Evolutionary conservation across 2,888 invertebrate species (phyloP).

Genomic region (Pheosia tremula): DNA sequence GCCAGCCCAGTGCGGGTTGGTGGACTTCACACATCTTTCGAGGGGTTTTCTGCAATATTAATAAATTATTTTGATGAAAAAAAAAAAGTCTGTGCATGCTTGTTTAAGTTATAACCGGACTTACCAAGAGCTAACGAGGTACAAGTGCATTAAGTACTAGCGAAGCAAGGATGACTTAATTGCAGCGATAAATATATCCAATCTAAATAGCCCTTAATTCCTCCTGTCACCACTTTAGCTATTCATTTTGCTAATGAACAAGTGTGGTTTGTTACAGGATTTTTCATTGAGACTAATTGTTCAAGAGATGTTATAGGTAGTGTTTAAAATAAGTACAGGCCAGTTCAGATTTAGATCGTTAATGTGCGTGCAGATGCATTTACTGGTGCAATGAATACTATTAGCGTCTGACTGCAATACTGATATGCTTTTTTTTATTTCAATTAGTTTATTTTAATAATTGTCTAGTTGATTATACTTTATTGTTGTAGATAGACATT

Average conservation of each 20-base stretch:
- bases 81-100: too few relatives aligned
- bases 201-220: constrained; percentile 39
- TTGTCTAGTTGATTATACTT: not conserved
- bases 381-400: constrained; percentile 20
- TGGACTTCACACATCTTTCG: too few relatives aligned
- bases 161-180: not conserved
- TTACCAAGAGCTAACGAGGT: too few relatives aligned
- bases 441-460: too few relatives aligned
- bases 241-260: constrained; percentile 69
- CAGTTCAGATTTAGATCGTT: constrained; percentile 27
- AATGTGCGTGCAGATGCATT: constrained; percentile 25
- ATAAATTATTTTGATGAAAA: too few relatives aligned
- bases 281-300: constrained; percentile 60
- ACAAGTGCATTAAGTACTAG: not conserved
- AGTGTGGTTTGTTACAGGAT: constrained; percentile 60
- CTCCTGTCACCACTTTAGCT: constrained; percentile 45
- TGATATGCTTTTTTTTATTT: constrained; percentile 5
- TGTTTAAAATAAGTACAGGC: constrained; percentile 28
- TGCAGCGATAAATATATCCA: constrained; percentile 5
- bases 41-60: too few relatives aligned
- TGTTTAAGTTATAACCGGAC: too few relatives aligned
- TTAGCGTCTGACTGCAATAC: constrained; percentile 24
- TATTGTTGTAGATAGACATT: too few relatives aligned
- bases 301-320: not conserved
- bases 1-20: too few relatives aligned